Evolutionary conservation across 2,888 invertebrate genomes (phyloP).

Genomic region (Heteromyza rotundicornis): DNA sequence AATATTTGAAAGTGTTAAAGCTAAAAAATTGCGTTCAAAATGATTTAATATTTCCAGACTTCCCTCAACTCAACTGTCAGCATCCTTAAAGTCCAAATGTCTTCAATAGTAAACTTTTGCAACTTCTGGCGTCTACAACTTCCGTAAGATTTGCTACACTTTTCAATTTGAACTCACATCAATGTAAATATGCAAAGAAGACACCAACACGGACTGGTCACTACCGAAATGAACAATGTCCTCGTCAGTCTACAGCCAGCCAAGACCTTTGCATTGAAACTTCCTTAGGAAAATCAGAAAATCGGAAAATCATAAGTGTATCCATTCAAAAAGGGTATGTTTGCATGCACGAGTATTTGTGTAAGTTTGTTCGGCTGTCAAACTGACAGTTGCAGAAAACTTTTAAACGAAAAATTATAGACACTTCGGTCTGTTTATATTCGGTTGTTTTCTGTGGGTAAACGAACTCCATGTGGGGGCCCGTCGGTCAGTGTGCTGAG

Average conservation of each 20-base stretch:
- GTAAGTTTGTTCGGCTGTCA: slow-evolving; percentile 8
- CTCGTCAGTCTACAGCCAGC: neutral
- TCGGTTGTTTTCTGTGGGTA: slow-evolving; percentile 17
- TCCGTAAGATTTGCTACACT: neutral
- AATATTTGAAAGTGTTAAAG: no score
- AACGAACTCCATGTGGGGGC: neutral
- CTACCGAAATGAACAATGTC: neutral
- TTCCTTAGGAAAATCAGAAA: neutral
- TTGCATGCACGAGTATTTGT: neutral
- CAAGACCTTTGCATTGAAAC: neutral
- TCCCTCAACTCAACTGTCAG: no score
- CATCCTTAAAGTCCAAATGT: no score
- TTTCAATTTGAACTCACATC: neutral
- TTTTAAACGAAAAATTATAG: slow-evolving; percentile 36
- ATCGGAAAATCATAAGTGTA: neutral
- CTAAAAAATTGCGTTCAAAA: no score
- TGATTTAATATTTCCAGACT: no score
- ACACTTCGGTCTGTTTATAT: slow-evolving; percentile 29
- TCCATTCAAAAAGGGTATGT: neutral
- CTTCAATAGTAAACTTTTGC: no score
- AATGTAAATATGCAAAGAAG: neutral
- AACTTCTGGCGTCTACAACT: no score
- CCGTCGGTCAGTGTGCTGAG: neutral
- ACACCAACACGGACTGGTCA: neutral
- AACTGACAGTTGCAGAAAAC: slow-evolving; percentile 28